These are phyloP conservation scores for Zonotrichia leucophrys DNA, from an alignment of 2,113 vertebrate species.

Conservation along the genomic window DNA sequence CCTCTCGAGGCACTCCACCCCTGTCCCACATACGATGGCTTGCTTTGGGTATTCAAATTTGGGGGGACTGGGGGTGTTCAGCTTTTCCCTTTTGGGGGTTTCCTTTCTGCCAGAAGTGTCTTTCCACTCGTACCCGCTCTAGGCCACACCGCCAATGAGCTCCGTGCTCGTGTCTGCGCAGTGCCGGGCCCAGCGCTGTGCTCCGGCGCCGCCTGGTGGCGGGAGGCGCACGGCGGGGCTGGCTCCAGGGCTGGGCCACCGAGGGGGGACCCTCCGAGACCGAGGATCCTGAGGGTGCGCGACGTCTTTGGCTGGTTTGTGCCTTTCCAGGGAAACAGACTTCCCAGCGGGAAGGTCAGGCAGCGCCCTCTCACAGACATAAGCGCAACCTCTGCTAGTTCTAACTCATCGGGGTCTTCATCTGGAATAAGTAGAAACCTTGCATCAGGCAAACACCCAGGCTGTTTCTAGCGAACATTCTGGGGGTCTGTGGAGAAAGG, in stretches of 20 bases:
- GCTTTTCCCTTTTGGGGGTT: not conserved
- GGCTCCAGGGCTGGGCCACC: accelerated
- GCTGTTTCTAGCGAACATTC: not conserved
- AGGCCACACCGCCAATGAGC: accelerated
- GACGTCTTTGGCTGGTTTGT: not conserved
- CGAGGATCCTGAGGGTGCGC: accelerated
- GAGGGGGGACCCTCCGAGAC: no score
- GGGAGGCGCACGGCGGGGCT: accelerated
- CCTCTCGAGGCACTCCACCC: not conserved
- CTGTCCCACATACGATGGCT: not conserved
- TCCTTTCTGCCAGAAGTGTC: not conserved
- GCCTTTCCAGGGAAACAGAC: not conserved
- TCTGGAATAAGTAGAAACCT: not conserved
- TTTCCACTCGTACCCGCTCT: no score
- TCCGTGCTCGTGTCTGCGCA: accelerated
- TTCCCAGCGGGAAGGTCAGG: not conserved
- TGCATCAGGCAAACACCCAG: not conserved
- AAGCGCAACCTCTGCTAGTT: not conserved
- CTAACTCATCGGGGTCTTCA: not conserved
- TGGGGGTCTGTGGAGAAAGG: not conserved
- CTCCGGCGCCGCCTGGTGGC: slow-evolving; percentile 53
- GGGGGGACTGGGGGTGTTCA: accelerated
- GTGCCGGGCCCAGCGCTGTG: accelerated
- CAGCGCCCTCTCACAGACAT: not conserved
- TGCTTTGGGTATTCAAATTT: accelerated